phyloP scores from a whole-genome alignment of 2,888 invertebrate species.

The Strigamia crassipes region DNA sequence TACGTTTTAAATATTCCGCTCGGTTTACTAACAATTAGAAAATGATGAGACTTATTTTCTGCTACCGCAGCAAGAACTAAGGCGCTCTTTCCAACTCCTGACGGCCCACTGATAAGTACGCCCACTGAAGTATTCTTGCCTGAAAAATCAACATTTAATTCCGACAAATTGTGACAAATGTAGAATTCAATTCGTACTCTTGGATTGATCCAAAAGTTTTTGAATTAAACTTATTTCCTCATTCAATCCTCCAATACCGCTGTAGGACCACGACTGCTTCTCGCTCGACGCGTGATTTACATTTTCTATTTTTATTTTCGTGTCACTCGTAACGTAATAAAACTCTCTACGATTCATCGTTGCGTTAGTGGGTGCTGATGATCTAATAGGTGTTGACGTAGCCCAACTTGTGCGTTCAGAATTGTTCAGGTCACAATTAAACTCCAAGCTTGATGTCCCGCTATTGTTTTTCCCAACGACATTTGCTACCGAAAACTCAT shows the following conservation, averaged over 20 bases:
- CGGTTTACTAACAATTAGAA: not conserved
- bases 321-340: not conserved
- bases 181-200: not conserved
- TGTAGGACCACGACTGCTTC: not conserved
- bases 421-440: not conserved
- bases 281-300: not conserved
- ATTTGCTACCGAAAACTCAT: not conserved
- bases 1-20: not conserved
- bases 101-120: not conserved
- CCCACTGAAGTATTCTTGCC: not conserved
- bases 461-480: not conserved
- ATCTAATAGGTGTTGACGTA: not conserved
- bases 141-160: not conserved
- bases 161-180: not conserved
- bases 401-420: not conserved
- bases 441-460: not conserved
- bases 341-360: not conserved
- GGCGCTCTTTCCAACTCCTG: not conserved
- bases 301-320: not conserved
- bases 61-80: not conserved
- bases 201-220: not conserved
- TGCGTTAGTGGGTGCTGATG: not conserved
- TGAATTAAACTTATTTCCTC: not conserved
- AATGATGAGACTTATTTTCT: slow-evolving; percentile 1
- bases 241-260: not conserved